Evolutionary conservation across 2,797 vertebrate genomes (phyloP), one percentile per base, ranked within the genome.

Genomic region (Bufotes viridis): DNA sequence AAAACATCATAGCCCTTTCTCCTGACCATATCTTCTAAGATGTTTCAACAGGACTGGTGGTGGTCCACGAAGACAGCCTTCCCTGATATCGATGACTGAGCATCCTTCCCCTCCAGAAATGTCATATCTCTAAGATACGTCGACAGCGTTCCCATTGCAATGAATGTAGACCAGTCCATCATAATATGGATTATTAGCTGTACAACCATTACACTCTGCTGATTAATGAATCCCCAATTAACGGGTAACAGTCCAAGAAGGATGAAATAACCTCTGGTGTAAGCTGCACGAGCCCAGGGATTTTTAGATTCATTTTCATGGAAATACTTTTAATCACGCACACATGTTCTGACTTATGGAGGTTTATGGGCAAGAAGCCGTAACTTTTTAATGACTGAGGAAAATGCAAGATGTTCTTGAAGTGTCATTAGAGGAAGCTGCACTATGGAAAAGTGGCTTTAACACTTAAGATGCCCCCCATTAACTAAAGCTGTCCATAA

Each of bases 351-450:
- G 75, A 79, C 15, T 57, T 84, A 80, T 72, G 67, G 51, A 72
- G 18, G 15, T 65, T 57, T 13, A 22, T 26, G 76, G 78, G 65
- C 87, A 85, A 9, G n/a, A 51, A 81, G 26, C 82, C 81, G 87
- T 85, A 67, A 88, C 87, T 81, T 85, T 88, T 85, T 88, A 88
- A 88, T 88, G 82, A 80, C 42, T 3, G 65, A 12, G n/a, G 76
- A 53, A 55, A 18, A 5, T 0, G 20, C 63, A 11, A 10, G 15
- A 11, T n/a, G 24, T 69, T 51, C 11, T 55, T 20, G n/a, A 8
- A 24, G n/a, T 24, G 61, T 60, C 20, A 76, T 87, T 69, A 79
- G 61, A 1, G 63, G 70, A 74, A 74, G 34, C 18, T 49, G 20
- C 70, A 42, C 14, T 49, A 20, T 42, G 14, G 13, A 70, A 5